These are phyloP conservation scores for Cephalopachus bancanus DNA, from an alignment of 2,797 vertebrate species.

Conservation along the genomic window DNA sequence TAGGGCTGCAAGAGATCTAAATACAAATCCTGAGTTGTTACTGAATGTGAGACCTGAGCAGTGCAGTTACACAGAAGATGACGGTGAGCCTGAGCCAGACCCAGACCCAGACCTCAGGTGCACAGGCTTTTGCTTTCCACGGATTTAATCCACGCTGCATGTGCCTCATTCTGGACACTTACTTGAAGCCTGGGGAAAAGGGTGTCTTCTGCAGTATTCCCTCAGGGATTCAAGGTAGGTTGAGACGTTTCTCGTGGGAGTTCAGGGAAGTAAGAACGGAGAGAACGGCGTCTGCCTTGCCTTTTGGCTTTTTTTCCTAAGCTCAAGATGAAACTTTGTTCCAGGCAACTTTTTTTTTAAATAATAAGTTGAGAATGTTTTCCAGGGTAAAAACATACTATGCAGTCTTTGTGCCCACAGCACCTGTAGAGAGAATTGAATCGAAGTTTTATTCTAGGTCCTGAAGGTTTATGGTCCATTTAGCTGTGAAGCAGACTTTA, in stretches of 20 bases:
- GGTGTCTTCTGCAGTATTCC: background rate
- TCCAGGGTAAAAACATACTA: constrained; percentile 56
- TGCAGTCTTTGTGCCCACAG: constrained; percentile 67
- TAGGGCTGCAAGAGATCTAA: background rate
- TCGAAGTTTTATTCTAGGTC: constrained; percentile 67
- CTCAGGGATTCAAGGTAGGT: background rate
- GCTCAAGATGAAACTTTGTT: constrained; percentile 59
- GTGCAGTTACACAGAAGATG: background rate
- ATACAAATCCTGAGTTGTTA: background rate
- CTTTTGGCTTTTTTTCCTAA: constrained; percentile 59
- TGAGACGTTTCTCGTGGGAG: background rate
- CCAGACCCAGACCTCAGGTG: background rate
- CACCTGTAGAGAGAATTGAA: constrained; percentile 70
- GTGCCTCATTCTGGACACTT: background rate
- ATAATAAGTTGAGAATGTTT: constrained; percentile 74
- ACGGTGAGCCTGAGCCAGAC: background rate
- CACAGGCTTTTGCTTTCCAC: background rate
- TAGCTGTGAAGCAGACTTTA: constrained; percentile 63
- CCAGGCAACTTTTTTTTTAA: constrained; percentile 43
- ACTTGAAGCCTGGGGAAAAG: background rate
- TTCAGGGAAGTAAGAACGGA: background rate
- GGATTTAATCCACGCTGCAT: rapidly evolving
- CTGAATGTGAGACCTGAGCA: background rate
- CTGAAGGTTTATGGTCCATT: constrained; percentile 75
- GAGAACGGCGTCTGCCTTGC: background rate